Percentiles rank a stretch among this genome's conserved stretches.
These are phyloP conservation scores for Coenonympha glycerion DNA, from an alignment of 2,888 invertebrate species.

Conservation along the genomic window DNA sequence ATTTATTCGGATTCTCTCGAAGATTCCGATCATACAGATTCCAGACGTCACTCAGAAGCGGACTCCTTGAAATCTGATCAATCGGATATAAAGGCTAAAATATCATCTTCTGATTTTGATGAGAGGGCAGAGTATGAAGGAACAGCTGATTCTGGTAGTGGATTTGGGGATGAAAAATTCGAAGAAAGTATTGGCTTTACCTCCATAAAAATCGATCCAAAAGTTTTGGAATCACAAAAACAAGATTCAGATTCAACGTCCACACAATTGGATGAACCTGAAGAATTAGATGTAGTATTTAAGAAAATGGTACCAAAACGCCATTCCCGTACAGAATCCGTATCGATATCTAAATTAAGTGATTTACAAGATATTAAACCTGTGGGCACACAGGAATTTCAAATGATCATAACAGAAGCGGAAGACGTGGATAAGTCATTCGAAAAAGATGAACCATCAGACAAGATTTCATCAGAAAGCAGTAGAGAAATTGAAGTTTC, in stretches of 20 bases:
- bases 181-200: constrained; percentile 68
- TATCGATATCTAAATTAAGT: constrained; percentile 63
- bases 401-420: constrained; percentile 69
- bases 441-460: constrained; percentile 66
- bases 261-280: constrained; percentile 44
- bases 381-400: constrained; percentile 62
- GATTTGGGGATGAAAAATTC: constrained; percentile 70
- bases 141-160: constrained; percentile 67
- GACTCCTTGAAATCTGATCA: constrained; percentile 72
- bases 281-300: constrained; percentile 55
- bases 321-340: constrained; percentile 67
- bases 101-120: constrained; percentile 71
- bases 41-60: constrained; percentile 69
- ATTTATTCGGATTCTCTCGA: constrained; percentile 73
- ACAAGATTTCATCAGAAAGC: constrained; percentile 72
- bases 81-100: constrained; percentile 66
- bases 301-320: constrained; percentile 68
- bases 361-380: constrained; percentile 54
- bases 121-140: constrained; percentile 71
- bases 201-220: constrained; percentile 58
- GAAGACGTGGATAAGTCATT: constrained; percentile 63
- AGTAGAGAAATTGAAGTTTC: constrained; percentile 71
- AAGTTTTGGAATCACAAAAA: constrained; percentile 49
- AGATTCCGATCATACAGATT: constrained; percentile 71
- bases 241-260: constrained; percentile 49